Percentiles rank a stretch among this genome's conserved stretches.
phyloP scores from a whole-genome alignment of 2,113 vertebrate species.

The Hucho hucho region DNA sequence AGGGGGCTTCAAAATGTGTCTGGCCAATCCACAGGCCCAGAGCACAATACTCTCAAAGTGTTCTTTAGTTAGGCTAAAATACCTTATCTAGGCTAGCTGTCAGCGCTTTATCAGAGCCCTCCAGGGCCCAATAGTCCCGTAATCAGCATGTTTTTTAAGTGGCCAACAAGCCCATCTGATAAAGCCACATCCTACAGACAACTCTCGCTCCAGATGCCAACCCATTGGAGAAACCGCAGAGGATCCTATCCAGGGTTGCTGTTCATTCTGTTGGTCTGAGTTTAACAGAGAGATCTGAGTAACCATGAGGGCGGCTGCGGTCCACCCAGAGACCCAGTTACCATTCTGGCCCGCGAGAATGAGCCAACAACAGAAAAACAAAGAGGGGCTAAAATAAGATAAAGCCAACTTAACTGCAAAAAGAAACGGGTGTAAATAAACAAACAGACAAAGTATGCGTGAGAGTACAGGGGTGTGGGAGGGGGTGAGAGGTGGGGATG shows the following conservation, averaged over 20 bases:
- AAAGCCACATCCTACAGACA: neutral
- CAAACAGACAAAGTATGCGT: conserved; percentile 30
- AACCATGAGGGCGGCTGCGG: too few relatives aligned
- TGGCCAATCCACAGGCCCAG: neutral
- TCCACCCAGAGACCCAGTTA: neutral
- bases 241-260: too few relatives aligned
- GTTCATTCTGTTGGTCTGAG: too few relatives aligned
- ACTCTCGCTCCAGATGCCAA: neutral
- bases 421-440: conserved; percentile 41
- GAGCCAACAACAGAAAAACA: conserved; percentile 24
- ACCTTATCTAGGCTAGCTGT: neutral
- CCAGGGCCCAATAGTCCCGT: neutral
- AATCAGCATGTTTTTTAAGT: neutral
- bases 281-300: too few relatives aligned
- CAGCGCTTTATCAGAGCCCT: neutral
- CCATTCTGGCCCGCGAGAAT: neutral
- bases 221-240: neutral
- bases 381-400: conserved; percentile 10
- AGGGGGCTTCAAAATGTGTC: conserved; percentile 13
- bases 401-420: conserved; percentile 16
- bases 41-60: neutral
- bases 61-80: neutral
- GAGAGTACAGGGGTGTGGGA: neutral
- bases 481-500: neutral
- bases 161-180: neutral